Evolutionary conservation across 2,113 vertebrate species (phyloP).

Genomic region (Mirounga angustirostris): DNA sequence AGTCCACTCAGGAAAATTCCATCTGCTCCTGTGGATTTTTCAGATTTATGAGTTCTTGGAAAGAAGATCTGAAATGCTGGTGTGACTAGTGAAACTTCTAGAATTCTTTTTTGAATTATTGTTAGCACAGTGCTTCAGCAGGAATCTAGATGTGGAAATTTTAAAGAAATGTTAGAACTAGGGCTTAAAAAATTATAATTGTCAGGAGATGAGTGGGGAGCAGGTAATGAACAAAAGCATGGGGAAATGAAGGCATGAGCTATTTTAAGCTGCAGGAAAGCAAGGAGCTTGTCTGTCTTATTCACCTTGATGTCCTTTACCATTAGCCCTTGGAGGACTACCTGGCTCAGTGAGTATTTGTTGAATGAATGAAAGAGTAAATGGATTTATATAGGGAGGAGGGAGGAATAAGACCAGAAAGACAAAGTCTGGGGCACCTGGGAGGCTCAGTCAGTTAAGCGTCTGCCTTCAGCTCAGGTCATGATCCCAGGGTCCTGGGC

Average conservation of each 20-base stretch:
- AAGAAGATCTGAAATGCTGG: background rate
- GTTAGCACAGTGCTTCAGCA: background rate
- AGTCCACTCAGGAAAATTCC: background rate
- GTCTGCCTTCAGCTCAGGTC: background rate
- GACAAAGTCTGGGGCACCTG: background rate
- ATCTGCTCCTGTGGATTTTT: background rate
- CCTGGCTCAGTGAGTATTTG: background rate
- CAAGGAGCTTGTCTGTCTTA: background rate
- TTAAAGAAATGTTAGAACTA: slow-evolving; percentile 4
- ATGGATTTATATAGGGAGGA: background rate
- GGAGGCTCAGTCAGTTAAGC: background rate
- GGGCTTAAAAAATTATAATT: background rate
- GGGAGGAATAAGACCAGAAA: background rate
- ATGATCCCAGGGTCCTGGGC: background rate
- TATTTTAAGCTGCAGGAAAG: background rate
- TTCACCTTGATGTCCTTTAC: background rate
- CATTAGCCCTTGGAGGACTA: background rate
- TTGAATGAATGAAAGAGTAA: background rate
- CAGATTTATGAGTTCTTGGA: background rate
- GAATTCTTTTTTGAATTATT: background rate
- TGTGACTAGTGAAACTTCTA: background rate
- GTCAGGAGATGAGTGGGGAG: background rate
- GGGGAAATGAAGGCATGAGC: background rate
- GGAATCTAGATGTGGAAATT: background rate
- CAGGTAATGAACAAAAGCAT: background rate